Conservation (phyloP, 2,888 invertebrate species). For the Himalopsyche japonica region DNA sequence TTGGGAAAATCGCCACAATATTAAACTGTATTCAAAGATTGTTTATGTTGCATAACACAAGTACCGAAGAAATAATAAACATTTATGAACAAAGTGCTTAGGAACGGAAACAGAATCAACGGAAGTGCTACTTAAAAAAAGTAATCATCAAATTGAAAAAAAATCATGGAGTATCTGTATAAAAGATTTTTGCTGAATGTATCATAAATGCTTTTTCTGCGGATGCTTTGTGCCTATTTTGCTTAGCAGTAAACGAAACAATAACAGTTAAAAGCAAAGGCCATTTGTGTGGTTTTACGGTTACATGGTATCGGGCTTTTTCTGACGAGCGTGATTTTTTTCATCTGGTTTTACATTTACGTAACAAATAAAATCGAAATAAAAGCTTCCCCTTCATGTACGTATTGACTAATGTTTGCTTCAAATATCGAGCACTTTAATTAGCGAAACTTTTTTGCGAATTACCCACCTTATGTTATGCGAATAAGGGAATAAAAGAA, state of each 20-base stretch:
- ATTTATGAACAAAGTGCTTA: neutral
- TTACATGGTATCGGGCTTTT: neutral
- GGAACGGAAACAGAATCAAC: neutral
- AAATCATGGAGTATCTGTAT: neutral
- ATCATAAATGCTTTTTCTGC: neutral
- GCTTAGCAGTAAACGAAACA: constrained; percentile 13
- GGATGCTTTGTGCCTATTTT: constrained; percentile 1
- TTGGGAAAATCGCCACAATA: too few relatives aligned
- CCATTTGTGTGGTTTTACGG: constrained; percentile 11
- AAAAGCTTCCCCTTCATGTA: neutral
- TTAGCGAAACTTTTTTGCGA: neutral
- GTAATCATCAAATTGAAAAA: neutral
- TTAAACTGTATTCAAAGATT: neutral
- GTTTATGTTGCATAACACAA: neutral
- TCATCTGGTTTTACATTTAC: neutral
- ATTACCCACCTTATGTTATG: neutral
- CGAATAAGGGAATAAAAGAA: neutral
- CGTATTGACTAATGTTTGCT: neutral
- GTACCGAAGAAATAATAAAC: neutral
- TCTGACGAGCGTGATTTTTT: constrained; percentile 18
- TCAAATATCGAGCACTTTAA: neutral
- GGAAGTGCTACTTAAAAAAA: neutral
- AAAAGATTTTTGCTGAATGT: neutral
- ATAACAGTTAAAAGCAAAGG: constrained; percentile 19
- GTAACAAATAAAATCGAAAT: neutral